Percentiles rank a stretch among this genome's conserved stretches.
phyloP scores from a whole-genome alignment of 2,888 invertebrate species.

The Hydrotaea diabolus region DNA sequence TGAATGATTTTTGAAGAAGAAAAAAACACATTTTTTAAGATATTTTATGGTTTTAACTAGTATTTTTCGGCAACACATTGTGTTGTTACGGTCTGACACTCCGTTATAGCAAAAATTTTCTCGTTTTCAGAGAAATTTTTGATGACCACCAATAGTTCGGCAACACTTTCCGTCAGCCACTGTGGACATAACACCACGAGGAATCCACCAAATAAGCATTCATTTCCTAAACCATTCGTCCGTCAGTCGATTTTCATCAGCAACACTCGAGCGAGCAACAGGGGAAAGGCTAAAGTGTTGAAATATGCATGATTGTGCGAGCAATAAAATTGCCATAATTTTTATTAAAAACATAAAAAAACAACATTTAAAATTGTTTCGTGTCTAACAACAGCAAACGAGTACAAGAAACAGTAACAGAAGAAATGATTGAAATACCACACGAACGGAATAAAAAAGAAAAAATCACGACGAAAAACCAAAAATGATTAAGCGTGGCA shows the following conservation, averaged over 20 bases:
- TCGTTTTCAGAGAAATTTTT: too few relatives aligned
- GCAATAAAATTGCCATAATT: slow-evolving; percentile 2
- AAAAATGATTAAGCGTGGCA: slow-evolving; percentile 34
- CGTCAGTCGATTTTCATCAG: neutral
- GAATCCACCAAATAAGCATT: too few relatives aligned
- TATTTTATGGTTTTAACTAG: too few relatives aligned
- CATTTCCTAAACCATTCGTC: too few relatives aligned
- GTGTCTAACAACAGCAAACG: neutral
- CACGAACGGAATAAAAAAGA: neutral
- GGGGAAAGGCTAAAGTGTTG: neutral
- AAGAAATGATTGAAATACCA: slow-evolving; percentile 10
- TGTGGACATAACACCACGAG: too few relatives aligned
- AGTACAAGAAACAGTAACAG: neutral
- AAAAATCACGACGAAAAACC: neutral
- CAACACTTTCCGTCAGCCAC: too few relatives aligned
- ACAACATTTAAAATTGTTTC: neutral
- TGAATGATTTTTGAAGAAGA: too few relatives aligned
- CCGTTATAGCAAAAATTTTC: too few relatives aligned
- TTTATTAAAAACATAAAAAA: neutral
- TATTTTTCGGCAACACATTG: too few relatives aligned
- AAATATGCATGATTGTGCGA: neutral
- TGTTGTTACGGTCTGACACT: too few relatives aligned
- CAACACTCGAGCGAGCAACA: neutral
- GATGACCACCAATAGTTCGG: too few relatives aligned
- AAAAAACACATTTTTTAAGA: too few relatives aligned